Conservation (phyloP, 2,113 vertebrate genomes). For the Taurulus bubalis region DNA sequence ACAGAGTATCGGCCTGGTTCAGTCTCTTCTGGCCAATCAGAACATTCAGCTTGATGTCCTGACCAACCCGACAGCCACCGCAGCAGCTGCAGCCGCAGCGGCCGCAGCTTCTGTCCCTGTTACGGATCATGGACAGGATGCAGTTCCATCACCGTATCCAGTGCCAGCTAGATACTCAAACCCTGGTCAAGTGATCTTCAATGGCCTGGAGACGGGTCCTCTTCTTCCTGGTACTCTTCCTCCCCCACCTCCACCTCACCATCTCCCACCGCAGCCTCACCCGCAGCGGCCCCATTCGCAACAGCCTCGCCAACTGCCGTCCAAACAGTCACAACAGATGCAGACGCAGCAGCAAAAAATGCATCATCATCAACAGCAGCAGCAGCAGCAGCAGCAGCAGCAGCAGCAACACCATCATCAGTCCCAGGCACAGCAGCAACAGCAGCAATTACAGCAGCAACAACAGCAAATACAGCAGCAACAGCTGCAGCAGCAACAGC, state of each 20-base stretch:
- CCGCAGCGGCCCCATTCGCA: constrained; percentile 77
- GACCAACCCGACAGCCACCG: constrained; percentile 88
- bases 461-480: constrained; percentile 52
- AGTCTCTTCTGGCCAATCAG: constrained; percentile 97
- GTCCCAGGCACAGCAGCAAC: constrained; percentile 37
- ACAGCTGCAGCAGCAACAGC: constrained; percentile 41
- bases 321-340: constrained; percentile 73
- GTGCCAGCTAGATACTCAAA: constrained; percentile 87
- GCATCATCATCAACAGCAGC: constrained; percentile 73
- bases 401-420: constrained; percentile 61
- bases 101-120: constrained; percentile 76
- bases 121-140: constrained; percentile 81
- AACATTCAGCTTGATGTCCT: constrained; percentile 98
- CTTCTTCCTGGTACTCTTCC: constrained; percentile 84
- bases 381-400: constrained; percentile 71
- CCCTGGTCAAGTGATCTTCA: constrained; percentile 90
- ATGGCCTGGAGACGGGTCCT: constrained; percentile 87
- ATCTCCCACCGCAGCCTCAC: constrained; percentile 80
- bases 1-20: constrained; percentile 97
- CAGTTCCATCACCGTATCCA: constrained; percentile 83
- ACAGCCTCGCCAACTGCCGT: constrained; percentile 70
- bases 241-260: constrained; percentile 83
- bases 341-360: constrained; percentile 70
- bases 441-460: constrained; percentile 37
- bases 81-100: constrained; percentile 71